Conservation (phyloP, 2,797 vertebrate genomes). For the Podarcis siculus region DNA sequence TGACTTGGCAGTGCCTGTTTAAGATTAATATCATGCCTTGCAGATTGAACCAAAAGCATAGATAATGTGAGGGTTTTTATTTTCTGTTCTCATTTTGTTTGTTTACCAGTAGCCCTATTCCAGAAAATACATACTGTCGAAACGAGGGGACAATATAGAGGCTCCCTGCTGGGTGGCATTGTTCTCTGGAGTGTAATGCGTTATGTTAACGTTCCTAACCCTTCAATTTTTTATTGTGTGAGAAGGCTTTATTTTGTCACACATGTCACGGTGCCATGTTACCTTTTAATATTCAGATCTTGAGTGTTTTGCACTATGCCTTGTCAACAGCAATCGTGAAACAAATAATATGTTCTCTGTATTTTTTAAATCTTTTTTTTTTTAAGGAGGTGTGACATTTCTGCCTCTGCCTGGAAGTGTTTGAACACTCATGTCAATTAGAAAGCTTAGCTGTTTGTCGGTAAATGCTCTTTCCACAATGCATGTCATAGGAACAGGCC, state of each 20-base stretch:
- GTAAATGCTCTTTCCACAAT: constrained; percentile 14
- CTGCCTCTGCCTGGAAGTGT: constrained; percentile 49
- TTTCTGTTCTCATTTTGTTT: constrained; percentile 19
- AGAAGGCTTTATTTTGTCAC: constrained; percentile 62
- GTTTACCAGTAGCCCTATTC: constrained; percentile 39
- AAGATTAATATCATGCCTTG: constrained; percentile 39
- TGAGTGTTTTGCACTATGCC: constrained; percentile 69
- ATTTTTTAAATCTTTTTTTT: constrained; percentile 34
- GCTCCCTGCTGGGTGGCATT: constrained; percentile 49
- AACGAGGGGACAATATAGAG: constrained; percentile 45
- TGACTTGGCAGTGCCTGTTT: constrained; percentile 27
- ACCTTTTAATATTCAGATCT: constrained; percentile 68
- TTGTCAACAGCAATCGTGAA: constrained; percentile 60
- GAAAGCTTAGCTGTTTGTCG: constrained; percentile 55
- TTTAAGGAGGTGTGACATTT: constrained; percentile 48
- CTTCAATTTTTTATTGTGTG: constrained; percentile 54
- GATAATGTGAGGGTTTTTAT: constrained; percentile 35
- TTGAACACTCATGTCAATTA: constrained; percentile 55
- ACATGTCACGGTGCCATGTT: constrained; percentile 57
- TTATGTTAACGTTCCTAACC: constrained; percentile 49
- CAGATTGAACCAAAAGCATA: constrained; percentile 2
- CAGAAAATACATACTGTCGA: constrained; percentile 49
- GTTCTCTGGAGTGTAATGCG: constrained; percentile 61
- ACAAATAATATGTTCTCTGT: constrained; percentile 52
- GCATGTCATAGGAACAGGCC: neutral